These are phyloP conservation scores for Enteromius anoplus DNA, from an alignment of 2,797 vertebrate species.

Conservation along the genomic window DNA sequence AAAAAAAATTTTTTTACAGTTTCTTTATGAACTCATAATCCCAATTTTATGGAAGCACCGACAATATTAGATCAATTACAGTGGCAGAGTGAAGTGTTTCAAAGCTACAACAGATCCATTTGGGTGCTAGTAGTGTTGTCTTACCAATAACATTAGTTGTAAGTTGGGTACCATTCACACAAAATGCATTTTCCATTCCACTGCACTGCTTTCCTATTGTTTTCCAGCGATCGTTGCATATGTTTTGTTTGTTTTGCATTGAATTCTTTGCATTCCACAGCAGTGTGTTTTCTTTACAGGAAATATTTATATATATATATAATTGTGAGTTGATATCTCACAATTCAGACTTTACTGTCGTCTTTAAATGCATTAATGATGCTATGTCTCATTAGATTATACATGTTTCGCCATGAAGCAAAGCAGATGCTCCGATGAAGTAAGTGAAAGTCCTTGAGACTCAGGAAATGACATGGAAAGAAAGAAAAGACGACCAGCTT, in stretches of 20 bases:
- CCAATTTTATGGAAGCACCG: background rate
- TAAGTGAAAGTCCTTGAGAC: background rate
- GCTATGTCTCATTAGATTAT: background rate
- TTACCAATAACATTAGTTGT: background rate
- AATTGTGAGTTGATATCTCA: background rate
- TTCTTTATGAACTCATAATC: background rate
- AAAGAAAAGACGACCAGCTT: background rate
- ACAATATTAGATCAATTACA: background rate
- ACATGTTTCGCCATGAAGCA: background rate
- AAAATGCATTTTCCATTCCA: background rate
- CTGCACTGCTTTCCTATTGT: background rate
- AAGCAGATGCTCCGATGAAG: background rate
- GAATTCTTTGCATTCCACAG: background rate
- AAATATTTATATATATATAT: background rate
- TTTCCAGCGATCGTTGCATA: background rate
- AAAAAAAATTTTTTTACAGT: no score
- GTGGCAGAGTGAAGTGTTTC: background rate
- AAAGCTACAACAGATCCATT: background rate
- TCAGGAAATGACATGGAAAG: background rate
- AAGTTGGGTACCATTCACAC: background rate
- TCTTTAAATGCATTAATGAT: background rate
- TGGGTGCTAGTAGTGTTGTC: background rate
- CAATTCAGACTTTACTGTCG: background rate
- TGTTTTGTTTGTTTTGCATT: background rate
- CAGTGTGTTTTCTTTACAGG: background rate